Evolutionary conservation across 2,888 invertebrate genomes (phyloP).

Genomic region (Periphyllus acericola): DNA sequence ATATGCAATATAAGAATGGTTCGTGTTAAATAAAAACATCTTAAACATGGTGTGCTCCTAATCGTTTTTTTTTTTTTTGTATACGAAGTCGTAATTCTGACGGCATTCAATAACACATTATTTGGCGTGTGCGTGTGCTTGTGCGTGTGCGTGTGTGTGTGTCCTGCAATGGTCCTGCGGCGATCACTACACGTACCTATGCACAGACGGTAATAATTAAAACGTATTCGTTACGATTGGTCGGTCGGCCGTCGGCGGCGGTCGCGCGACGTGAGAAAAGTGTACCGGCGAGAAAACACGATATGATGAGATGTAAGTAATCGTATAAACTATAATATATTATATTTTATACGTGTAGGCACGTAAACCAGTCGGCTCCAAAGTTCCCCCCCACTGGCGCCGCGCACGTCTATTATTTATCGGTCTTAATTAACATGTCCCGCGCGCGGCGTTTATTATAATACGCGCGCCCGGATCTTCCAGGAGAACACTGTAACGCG

Average conservation of each 20-base stretch:
- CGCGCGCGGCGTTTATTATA: background rate
- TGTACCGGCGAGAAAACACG: slow-evolving; percentile 8
- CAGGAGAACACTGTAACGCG: background rate
- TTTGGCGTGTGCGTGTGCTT: background rate
- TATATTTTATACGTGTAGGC: background rate
- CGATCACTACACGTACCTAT: too few species aligned
- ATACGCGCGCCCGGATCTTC: background rate
- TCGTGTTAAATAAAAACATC: background rate
- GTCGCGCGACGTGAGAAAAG: slow-evolving; percentile 19
- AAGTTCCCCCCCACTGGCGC: slow-evolving; percentile 43
- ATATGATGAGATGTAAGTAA: slow-evolving; percentile 1
- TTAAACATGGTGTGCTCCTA: background rate
- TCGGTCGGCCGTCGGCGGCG: slow-evolving; percentile 7
- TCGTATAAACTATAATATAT: background rate
- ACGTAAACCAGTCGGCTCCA: background rate
- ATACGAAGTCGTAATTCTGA: background rate
- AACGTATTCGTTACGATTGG: slow-evolving; percentile 30
- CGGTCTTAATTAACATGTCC: slow-evolving; percentile 17
- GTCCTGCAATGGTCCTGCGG: background rate
- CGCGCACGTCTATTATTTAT: slow-evolving; percentile 34
- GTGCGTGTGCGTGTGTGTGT: background rate
- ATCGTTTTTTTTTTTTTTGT: background rate
- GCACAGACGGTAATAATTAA: slow-evolving; percentile 24
- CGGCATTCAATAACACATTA: slow-evolving; percentile 23
- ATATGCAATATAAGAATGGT: too few species aligned